Evolutionary conservation across 2,113 vertebrate species (phyloP).

Genomic region (Apeltes quadracus): DNA sequence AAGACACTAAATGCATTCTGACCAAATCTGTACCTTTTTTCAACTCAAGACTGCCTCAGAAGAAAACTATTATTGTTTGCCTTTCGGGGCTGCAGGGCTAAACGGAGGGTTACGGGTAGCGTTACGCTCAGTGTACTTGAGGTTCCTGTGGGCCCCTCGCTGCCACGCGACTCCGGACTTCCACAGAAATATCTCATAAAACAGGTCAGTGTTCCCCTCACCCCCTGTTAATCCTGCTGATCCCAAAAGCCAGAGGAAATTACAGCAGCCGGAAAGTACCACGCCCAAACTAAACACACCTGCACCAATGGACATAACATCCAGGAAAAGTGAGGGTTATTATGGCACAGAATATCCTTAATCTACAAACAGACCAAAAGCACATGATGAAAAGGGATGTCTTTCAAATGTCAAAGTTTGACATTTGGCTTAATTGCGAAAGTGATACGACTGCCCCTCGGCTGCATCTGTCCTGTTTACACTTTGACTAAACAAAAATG

Average conservation of each 20-base stretch:
- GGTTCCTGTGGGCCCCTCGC: constrained; percentile 46
- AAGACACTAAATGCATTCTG: constrained; percentile 1
- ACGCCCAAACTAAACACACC: constrained; percentile 63
- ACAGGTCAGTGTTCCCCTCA: constrained; percentile 38
- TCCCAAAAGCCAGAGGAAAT: constrained; percentile 48
- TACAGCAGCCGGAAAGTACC: constrained; percentile 37
- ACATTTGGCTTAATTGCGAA: neutral
- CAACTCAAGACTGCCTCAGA: constrained; percentile 26
- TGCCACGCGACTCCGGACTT: constrained; percentile 61
- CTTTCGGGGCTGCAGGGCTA: constrained; percentile 41
- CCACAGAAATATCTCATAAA: constrained; percentile 60
- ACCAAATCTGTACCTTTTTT: constrained; percentile 16
- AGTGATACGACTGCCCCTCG: neutral
- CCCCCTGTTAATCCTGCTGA: constrained; percentile 34
- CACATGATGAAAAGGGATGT: neutral
- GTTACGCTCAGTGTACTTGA: constrained; percentile 32
- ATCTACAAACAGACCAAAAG: neutral
- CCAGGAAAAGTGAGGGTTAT: neutral
- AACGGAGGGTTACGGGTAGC: constrained; percentile 37
- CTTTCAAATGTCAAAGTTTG: neutral
- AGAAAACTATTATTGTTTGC: constrained; percentile 71
- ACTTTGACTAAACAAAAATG: constrained; percentile 2
- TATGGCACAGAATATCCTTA: neutral
- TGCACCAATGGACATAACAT: constrained; percentile 32
- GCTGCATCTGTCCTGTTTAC: neutral